phyloP scores from a whole-genome alignment of 2,113 vertebrate species.

The Chunga burmeisteri region DNA sequence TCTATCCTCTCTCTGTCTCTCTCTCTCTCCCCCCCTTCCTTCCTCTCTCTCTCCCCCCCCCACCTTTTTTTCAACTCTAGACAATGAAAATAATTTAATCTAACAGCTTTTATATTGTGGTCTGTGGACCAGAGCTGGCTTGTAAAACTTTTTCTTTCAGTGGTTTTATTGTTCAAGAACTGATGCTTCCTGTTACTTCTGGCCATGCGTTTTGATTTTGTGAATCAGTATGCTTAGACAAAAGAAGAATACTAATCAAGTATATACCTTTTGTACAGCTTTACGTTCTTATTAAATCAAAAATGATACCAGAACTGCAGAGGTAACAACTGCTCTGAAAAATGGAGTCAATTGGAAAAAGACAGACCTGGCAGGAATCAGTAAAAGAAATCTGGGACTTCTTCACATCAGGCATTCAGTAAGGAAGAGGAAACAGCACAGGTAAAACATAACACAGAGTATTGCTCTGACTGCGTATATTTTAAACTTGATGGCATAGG shows the following conservation, averaged over 20 bases:
- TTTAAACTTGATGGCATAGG: background rate
- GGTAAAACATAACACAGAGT: background rate
- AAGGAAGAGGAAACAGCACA: background rate
- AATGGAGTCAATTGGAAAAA: background rate
- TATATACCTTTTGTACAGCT: background rate
- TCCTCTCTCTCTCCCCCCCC: too few species aligned
- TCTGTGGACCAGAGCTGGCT: constrained; percentile 14
- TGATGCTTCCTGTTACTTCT: constrained; percentile 25
- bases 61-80: background rate
- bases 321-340: background rate
- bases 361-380: background rate
- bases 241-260: background rate
- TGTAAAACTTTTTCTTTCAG: constrained; percentile 45
- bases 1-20: background rate
- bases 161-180: constrained; percentile 44
- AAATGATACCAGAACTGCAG: background rate
- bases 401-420: background rate
- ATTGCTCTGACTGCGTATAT: background rate
- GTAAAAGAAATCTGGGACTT: background rate
- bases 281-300: background rate
- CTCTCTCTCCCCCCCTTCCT: background rate
- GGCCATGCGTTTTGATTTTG: background rate
- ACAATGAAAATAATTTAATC: constrained; percentile 30
- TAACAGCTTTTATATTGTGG: constrained; percentile 29
- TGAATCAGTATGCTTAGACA: background rate